These are phyloP conservation scores for Apis laboriosa DNA, from an alignment of 1,140 invertebrate genomes.

Conservation along the genomic window DNA sequence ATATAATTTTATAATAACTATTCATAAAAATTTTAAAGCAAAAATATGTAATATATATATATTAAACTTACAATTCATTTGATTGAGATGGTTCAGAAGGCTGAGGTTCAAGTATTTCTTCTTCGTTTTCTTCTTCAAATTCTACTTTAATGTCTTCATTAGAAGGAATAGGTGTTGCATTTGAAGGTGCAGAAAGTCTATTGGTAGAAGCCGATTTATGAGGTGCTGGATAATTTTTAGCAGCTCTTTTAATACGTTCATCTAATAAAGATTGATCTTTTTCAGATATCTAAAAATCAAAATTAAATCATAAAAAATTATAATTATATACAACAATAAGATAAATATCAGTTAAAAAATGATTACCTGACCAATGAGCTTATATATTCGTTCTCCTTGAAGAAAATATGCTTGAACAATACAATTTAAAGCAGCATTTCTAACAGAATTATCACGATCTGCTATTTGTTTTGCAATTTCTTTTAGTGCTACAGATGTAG, in stretches of 20 bases:
- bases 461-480: slow-evolving; percentile 97
- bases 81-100: slow-evolving; percentile 53
- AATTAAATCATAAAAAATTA: slow-evolving; percentile 8
- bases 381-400: slow-evolving; percentile 94
- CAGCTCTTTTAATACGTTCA: slow-evolving; percentile 95
- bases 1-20: background rate
- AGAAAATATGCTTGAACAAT: slow-evolving; percentile 95
- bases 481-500: slow-evolving; percentile 90
- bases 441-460: slow-evolving; percentile 97
- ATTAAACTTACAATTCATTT: slow-evolving; percentile 68
- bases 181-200: slow-evolving; percentile 72
- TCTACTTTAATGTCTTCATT: slow-evolving; percentile 71
- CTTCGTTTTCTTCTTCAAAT: slow-evolving; percentile 77
- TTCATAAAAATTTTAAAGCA: background rate
- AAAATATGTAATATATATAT: background rate
- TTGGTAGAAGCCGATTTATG: slow-evolving; percentile 77
- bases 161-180: slow-evolving; percentile 60
- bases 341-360: slow-evolving; percentile 1
- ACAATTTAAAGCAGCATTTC: slow-evolving; percentile 97
- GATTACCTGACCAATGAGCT: slow-evolving; percentile 92
- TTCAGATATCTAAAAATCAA: slow-evolving; percentile 88
- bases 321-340: slow-evolving; percentile 7
- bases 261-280: slow-evolving; percentile 97
- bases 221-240: slow-evolving; percentile 83
- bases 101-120: slow-evolving; percentile 68